These are phyloP conservation scores for Menidia beryllina DNA, from an alignment of 2,113 vertebrate genomes.

Conservation along the genomic window DNA sequence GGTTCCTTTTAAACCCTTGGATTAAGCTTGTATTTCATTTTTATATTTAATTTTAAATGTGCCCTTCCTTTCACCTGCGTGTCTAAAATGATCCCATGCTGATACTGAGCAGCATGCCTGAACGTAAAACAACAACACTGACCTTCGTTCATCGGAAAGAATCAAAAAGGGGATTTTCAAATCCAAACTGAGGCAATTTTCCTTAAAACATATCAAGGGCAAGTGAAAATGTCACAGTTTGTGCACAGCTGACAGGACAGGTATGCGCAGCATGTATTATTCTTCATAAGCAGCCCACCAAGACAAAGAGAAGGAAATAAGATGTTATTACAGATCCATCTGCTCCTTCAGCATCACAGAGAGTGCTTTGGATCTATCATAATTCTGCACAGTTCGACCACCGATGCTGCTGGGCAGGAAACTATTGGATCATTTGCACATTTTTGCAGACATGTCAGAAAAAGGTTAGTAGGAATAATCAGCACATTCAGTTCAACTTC, in stretches of 20 bases:
- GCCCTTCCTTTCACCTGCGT: not conserved
- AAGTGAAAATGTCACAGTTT: not conserved
- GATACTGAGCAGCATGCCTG: constrained; percentile 2
- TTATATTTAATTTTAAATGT: not conserved
- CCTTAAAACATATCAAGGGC: no score
- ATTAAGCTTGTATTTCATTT: no score
- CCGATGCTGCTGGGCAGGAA: not conserved
- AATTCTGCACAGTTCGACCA: not conserved
- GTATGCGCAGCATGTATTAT: not conserved
- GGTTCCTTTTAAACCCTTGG: no score
- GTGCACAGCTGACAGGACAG: not conserved
- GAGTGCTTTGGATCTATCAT: not conserved
- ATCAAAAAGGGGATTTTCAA: no score
- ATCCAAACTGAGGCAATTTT: no score
- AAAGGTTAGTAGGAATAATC: not conserved
- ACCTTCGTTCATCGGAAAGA: not conserved
- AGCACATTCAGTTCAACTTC: not conserved
- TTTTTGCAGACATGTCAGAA: not conserved
- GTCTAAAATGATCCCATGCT: constrained; percentile 1
- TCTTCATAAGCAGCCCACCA: not conserved
- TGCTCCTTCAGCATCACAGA: constrained; percentile 3
- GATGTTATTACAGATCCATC: not conserved
- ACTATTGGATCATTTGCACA: not conserved
- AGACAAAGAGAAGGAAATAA: no score
- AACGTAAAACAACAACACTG: not conserved